Evolutionary conservation across 2,888 invertebrate species (phyloP), one percentile per base, ranked within the genome.

Genomic region (Scaptodrosophila latifasciaeformis): DNA sequence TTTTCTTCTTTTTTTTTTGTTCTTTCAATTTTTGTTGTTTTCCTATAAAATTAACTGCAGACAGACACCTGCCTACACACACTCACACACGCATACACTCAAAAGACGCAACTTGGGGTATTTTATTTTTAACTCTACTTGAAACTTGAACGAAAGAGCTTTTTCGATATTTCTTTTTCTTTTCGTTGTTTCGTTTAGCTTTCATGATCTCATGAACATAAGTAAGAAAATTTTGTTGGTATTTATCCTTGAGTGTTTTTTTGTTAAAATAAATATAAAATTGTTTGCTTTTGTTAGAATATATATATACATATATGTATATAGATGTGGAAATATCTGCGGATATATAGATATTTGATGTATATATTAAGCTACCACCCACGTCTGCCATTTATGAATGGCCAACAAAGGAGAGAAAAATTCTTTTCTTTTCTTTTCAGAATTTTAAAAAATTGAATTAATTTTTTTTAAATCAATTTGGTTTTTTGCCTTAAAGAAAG

Each of bases 181-280:
- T n/a, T n/a, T n/a, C n/a, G 81, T 78, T 74, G 75, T 65, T 51
- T 35, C 49, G 18, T 42, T 29, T 19, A 74, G 74, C 74, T 80
- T 80, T 70, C 31, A 45, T 67, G 74, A 74, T 74, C 74, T 77
- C 78, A 70, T 55, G 49, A 57, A 57, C 43, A 35, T 18, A n/a
- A n/a, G n/a, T n/a, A n/a, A n/a, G n/a, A n/a, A n/a, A n/a, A n/a
- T n/a, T n/a, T n/a, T n/a, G n/a, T n/a, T n/a, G 62, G 65, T 59
- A 76, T 70, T 76, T 62, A 80, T 82, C 82, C 81, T 82, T 79
- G 78, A 71, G 71, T 67, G 63, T 53, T 64, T 79, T 71, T 47
- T 47, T 24, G 30, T 17, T 24, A 13, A 15, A 17, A n/a, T n/a
- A n/a, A n/a, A n/a, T n/a, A n/a, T n/a, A n/a, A 18, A 37, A 3